phyloP scores from a whole-genome alignment of 2,888 invertebrate species.

The Nebria brevicollis region DNA sequence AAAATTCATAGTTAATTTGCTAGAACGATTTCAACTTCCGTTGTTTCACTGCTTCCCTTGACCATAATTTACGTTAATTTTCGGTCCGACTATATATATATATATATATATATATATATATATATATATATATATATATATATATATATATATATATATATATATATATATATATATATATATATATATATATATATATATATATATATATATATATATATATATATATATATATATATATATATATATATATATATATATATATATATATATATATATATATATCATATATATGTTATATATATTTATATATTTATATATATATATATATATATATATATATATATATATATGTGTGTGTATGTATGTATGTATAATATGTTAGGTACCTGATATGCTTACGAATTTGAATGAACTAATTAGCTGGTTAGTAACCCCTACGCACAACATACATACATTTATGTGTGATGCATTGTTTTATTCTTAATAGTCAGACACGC shows the following conservation, averaged over 20 bases:
- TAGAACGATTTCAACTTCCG: not conserved
- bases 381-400: conserved; percentile 37
- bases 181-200: not conserved
- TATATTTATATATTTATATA: too few relatives aligned
- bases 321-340: too few relatives aligned
- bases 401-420: conserved; percentile 45
- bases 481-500: conserved; percentile 41
- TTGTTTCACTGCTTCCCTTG: not conserved
- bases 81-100: not conserved
- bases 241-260: too few relatives aligned
- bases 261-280: not conserved
- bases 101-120: too few relatives aligned
- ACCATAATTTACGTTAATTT: not conserved
- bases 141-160: too few relatives aligned
- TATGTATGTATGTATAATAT: not conserved
- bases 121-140: too few relatives aligned
- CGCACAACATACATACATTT: conserved; percentile 19
- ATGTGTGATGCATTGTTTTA: conserved; percentile 35
- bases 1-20: not conserved
- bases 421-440: conserved; percentile 44
- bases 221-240: too few relatives aligned
- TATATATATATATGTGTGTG: too few relatives aligned
- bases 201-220: too few relatives aligned
- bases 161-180: too few relatives aligned
- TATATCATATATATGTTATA: too few relatives aligned